Evolutionary conservation across 2,797 vertebrate genomes (phyloP), one percentile per base, ranked within the genome.

Genomic region (Acanthornis magna): DNA sequence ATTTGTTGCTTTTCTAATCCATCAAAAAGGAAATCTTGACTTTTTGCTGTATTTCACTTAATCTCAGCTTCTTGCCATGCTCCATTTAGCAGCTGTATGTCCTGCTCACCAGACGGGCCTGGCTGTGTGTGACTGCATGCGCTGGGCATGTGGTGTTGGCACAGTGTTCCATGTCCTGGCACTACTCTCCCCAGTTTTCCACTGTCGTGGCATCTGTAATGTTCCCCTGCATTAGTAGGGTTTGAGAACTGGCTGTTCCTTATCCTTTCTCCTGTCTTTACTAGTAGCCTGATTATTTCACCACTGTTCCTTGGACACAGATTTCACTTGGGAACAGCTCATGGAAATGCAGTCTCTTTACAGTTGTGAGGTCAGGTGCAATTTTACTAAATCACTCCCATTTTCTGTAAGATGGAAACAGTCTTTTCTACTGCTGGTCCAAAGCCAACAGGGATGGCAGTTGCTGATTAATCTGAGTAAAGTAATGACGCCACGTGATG

Each of bases 281-380:
- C 43, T 36, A 30, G 51, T 58, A 75, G 43, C 30, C 48, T 1
- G 0, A n/a, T 78, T 74, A 77, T 75, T 90, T 86, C 4, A 57
- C 36, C 18, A n/a, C 36, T 1, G 0, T 68, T 90, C n/a, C 47
- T 72, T 3, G 2, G 67, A 36, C 29, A 14, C 0, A 2, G 63
- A 16, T 88, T 91, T 86, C 47, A 22, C 15, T n/a, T 66, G 26
- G 32, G 40, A 84, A 66, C 4, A 1, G 43, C 51, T 66, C 26
- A 32, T 72, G 43, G 83, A 91, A 78, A 67, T 53, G 32, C 13
- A 57, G 26, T 78, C 11, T 58, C 27, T 85, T 57, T 68, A 43
- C 14, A 75, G 17, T 73, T 21, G 7, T 18, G 30, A 90, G 38
- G 30, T 54, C 50, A 65, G 66, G 55, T 38, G 53, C 42, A 55